Conservation (phyloP, 2,888 invertebrate species). For the Acronicta alni region DNA sequence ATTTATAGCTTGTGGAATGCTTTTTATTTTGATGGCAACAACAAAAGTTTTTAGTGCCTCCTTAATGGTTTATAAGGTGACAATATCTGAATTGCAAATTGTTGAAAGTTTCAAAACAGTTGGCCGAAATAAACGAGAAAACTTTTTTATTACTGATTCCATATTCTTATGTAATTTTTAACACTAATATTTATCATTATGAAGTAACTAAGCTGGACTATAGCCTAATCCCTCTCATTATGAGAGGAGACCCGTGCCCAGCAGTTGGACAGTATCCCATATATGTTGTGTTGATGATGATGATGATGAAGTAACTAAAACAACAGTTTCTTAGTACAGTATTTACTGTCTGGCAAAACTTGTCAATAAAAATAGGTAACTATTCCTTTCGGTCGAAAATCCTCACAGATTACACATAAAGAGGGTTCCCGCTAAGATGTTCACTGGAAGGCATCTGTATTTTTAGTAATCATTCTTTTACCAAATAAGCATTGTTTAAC, state of each 20-base stretch:
- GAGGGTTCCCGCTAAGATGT: not conserved
- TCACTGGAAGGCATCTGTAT: too few species aligned
- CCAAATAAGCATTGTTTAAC: not conserved
- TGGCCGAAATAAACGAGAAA: constrained; percentile 30
- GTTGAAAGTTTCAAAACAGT: constrained; percentile 19
- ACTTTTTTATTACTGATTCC: constrained; percentile 34
- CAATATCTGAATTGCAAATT: constrained; percentile 35
- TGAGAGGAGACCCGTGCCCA: too few species aligned
- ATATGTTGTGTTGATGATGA: too few species aligned
- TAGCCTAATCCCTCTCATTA: too few species aligned
- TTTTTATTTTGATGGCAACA: constrained; percentile 36
- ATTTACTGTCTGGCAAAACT: too few species aligned
- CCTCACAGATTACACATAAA: not conserved
- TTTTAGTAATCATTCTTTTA: too few species aligned
- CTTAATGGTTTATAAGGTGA: constrained; percentile 30
- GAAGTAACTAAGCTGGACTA: not conserved
- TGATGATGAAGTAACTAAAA: too few species aligned
- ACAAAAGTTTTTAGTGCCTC: constrained; percentile 21
- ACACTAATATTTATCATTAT: constrained; percentile 16
- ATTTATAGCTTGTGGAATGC: constrained; percentile 16
- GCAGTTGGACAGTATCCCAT: too few species aligned
- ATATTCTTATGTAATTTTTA: constrained; percentile 29
- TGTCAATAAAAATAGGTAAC: too few species aligned
- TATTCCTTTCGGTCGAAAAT: not conserved
- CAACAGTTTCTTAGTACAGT: too few species aligned